phyloP scores from a whole-genome alignment of 2,888 invertebrate species.

The Agrypnus murinus region DNA sequence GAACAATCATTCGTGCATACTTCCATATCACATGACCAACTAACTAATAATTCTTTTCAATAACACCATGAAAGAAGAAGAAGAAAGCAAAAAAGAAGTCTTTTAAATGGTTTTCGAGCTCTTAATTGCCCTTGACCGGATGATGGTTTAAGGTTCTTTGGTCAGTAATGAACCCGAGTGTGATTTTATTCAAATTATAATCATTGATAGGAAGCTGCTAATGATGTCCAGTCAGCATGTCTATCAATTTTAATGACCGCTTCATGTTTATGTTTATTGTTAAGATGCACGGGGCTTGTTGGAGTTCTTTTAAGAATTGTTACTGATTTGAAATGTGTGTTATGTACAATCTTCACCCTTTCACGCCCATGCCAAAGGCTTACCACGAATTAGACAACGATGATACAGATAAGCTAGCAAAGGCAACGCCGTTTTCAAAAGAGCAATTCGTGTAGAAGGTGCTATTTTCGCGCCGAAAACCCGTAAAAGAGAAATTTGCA shows the following conservation, averaged over 20 bases:
- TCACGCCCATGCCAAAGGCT: conserved; percentile 34
- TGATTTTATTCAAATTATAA: conserved; percentile 18
- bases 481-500: conserved; percentile 42
- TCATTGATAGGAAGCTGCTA: conserved; percentile 30
- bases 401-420: conserved; percentile 45
- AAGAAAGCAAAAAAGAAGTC: conserved; percentile 22
- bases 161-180: conserved; percentile 15
- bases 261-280: conserved; percentile 25
- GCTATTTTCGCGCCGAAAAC: conserved; percentile 31
- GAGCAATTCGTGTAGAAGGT: conserved; percentile 36
- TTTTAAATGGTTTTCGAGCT: conserved; percentile 18
- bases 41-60: conserved; percentile 29
- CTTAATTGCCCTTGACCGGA: conserved; percentile 41
- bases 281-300: neutral
- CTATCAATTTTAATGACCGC: conserved; percentile 19
- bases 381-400: conserved; percentile 31
- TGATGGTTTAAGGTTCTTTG: conserved; percentile 33
- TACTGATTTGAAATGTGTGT: neutral
- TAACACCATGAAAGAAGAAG: conserved; percentile 26
- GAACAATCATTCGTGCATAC: conserved; percentile 47
- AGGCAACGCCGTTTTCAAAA: conserved; percentile 38
- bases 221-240: conserved; percentile 43
- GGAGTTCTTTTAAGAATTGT: no score
- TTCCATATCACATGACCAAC: conserved; percentile 47
- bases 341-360: conserved; percentile 27